A percentile compares a stretch with the other conserved stretches of the same genome.
These are phyloP conservation scores for Chionodraco myersi DNA, from an alignment of 2,113 vertebrate species.

Conservation along the genomic window DNA sequence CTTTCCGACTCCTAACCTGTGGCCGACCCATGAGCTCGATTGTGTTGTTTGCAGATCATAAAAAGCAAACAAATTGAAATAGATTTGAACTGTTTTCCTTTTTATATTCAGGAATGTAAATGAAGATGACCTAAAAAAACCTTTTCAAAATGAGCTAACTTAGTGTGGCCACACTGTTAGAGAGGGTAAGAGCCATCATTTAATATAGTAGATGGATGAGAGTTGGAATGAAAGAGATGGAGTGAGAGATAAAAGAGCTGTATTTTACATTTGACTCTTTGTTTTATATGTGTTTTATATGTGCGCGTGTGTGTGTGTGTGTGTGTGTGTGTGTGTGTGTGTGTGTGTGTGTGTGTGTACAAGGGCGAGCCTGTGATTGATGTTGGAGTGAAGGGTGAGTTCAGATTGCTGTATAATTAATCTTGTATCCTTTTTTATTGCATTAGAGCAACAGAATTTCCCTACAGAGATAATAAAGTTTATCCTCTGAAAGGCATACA, in stretches of 20 bases:
- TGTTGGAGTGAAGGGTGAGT: slow-evolving; percentile 33
- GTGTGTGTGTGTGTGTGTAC: background rate
- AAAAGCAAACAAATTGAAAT: background rate
- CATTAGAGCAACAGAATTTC: slow-evolving; percentile 54
- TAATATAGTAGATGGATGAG: slow-evolving; percentile 10
- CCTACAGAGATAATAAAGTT: slow-evolving; percentile 60
- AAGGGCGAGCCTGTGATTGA: slow-evolving; percentile 34
- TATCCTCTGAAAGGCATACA: slow-evolving; percentile 59
- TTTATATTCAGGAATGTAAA: background rate
- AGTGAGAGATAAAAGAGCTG: background rate
- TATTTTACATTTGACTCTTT: slow-evolving; percentile 45
- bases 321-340: background rate
- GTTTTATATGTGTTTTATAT: slow-evolving; percentile 14
- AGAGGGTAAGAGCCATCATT: slow-evolving; percentile 9
- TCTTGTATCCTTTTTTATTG: slow-evolving; percentile 60
- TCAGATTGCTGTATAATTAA: slow-evolving; percentile 60
- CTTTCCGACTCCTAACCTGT: background rate
- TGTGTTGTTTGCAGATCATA: background rate
- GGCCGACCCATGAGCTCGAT: background rate
- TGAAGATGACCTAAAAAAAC: background rate
- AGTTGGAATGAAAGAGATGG: background rate
- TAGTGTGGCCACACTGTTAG: background rate
- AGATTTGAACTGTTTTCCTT: background rate
- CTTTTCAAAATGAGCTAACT: background rate
- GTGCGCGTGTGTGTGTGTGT: background rate